phyloP scores from a whole-genome alignment of 2,113 vertebrate species.

The Sinocyclocheilus maitianheensis region DNA sequence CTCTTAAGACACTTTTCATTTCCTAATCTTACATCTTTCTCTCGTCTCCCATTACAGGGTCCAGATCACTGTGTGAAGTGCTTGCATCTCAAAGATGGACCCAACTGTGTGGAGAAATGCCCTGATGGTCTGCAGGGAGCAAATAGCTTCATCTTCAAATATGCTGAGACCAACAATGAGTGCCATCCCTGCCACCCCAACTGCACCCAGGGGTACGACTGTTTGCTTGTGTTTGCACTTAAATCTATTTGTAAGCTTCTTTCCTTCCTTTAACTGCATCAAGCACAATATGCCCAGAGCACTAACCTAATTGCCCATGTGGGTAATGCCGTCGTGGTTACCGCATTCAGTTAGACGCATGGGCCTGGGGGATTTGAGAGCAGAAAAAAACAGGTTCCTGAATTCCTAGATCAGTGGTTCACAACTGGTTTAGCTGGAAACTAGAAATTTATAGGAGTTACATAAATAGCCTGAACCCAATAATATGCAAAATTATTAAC shows the following conservation, averaged over 20 bases:
- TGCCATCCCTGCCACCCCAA: slow-evolving; percentile 95
- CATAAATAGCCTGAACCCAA: not conserved
- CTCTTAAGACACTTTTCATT: slow-evolving; percentile 3
- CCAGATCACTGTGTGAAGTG: slow-evolving; percentile 87
- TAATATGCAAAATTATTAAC: not conserved
- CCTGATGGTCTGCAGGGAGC: slow-evolving; percentile 93
- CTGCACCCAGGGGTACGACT: slow-evolving; percentile 95
- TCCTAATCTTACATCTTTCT: not conserved
- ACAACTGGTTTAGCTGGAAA: not conserved
- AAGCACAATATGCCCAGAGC: slow-evolving; percentile 24
- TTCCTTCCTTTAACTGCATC: not conserved
- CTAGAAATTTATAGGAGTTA: not conserved
- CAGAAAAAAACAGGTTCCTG: not conserved
- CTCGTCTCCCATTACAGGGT: slow-evolving; percentile 69
- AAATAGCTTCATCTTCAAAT: slow-evolving; percentile 97
- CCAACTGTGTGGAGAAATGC: slow-evolving; percentile 96
- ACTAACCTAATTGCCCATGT: slow-evolving; percentile 36
- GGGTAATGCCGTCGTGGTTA: slow-evolving; percentile 19
- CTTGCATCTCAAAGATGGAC: slow-evolving; percentile 88
- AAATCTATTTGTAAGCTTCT: slow-evolving; percentile 20
- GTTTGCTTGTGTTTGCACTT: slow-evolving; percentile 4
- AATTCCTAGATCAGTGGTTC: not conserved
- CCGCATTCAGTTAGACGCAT: slow-evolving; percentile 2
- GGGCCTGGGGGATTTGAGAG: slow-evolving; percentile 13
- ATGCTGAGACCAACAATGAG: slow-evolving; percentile 90